phyloP scores from a whole-genome alignment of 1,140 invertebrate genomes.

The Pissodes strobi region DNA sequence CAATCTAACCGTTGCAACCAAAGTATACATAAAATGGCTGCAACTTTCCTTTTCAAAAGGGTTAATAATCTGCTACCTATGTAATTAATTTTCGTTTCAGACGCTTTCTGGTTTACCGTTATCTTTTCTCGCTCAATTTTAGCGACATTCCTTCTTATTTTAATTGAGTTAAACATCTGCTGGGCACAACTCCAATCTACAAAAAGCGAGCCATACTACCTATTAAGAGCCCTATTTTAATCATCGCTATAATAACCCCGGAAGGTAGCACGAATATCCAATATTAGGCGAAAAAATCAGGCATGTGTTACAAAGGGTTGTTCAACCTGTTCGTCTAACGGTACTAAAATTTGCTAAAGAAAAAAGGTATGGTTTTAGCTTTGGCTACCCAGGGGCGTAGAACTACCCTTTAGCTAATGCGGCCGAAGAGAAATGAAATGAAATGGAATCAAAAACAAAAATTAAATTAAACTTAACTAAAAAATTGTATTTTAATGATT shows the following conservation, averaged over 20 bases:
- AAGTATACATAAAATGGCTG: no score
- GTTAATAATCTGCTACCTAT: neutral
- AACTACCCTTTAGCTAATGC: no score
- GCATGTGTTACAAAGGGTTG: slow-evolving; percentile 2
- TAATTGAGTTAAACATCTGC: slow-evolving; percentile 6
- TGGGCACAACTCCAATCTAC: neutral
- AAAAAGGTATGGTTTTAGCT: no score
- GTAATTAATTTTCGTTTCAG: neutral
- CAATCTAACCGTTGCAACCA: no score
- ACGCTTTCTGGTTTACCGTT: neutral
- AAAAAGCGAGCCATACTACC: neutral
- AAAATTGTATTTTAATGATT: no score
- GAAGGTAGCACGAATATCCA: neutral
- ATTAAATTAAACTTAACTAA: no score
- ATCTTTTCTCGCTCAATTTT: neutral
- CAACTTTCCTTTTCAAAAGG: neutral
- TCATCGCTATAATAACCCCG: slow-evolving; percentile 6
- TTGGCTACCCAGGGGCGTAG: no score
- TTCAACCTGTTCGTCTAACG: slow-evolving; percentile 3
- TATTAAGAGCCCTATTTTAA: slow-evolving; percentile 9
- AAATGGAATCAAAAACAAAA: no score
- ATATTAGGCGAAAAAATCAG: slow-evolving; percentile 2
- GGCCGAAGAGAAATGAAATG: no score
- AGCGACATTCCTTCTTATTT: neutral
- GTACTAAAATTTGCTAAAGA: slow-evolving; percentile 7